Base-by-base conservation (phyloP, 2,888 invertebrate species). In the Eumerus sabulonum region DNA sequence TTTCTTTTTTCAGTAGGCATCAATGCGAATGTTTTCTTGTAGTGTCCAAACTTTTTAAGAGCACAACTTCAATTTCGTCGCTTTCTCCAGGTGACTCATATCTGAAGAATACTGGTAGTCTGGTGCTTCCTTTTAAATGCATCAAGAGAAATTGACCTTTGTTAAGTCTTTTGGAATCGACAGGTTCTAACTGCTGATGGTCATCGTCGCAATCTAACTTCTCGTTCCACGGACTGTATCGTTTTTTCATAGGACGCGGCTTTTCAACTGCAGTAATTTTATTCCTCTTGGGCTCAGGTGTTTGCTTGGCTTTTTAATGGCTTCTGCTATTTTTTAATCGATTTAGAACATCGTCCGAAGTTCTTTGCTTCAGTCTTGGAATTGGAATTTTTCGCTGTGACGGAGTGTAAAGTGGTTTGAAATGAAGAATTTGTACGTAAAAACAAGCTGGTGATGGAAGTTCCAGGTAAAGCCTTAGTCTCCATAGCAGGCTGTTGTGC, bases 11-110 rank as follows among this genome's bases (percentile, higher is more conserved):
- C 62, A 16, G 38, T 12, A 12, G 50, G 50, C 19, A 51, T 42
- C 62, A 62, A 50, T 62, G 62, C 62, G 11, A 50, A 62, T 14
- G 62, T 62, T 42, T 50, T 50, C n/a, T 38, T 27, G 44, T 45
- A 13, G 45, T 64, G 47, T 53, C 53, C 36, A 53, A 35, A 53
- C 64, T 54, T 47, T 54, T 64, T 9, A 54, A 47, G 14, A 54
- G 47, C 36, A 45, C 19, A 27, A 64, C 38, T 54, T 54, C 38
- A 64, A 64, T 64, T 54, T 54, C 38, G 2, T 38, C 27, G 44
- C 35, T 63, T 38, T 64, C 47, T 47, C 7, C 16, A 54, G 12
- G 1, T n/a, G 56, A 45, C 38, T 64, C 53, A 53, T 64, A 45
- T 54, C 19, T 45, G 45, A 53, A 47, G 11, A 17, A 18, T 14